Conservation (phyloP, 1,140 invertebrate genomes). For the Camponotus vicinus region DNA sequence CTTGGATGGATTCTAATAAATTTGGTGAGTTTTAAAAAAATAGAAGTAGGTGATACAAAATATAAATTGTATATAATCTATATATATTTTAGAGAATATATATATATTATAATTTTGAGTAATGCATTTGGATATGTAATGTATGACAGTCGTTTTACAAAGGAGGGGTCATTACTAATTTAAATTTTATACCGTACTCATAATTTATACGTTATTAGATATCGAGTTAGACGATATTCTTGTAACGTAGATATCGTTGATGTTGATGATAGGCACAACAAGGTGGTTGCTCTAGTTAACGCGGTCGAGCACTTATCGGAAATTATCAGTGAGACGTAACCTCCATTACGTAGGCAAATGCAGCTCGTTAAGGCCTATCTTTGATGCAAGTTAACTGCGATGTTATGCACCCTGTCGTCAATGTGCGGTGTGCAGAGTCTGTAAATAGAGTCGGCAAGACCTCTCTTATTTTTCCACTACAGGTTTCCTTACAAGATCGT, state of each 20-base stretch:
- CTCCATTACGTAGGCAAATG: slow-evolving; percentile 79
- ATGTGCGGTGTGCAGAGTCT: background rate
- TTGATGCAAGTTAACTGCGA: slow-evolving; percentile 75
- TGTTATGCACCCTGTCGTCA: slow-evolving; percentile 17
- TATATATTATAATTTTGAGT: too few species aligned
- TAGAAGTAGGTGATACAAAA: background rate
- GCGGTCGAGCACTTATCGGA: slow-evolving; percentile 83
- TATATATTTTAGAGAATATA: too few species aligned
- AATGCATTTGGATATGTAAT: background rate
- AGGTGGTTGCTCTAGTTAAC: slow-evolving; percentile 80
- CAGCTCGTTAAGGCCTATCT: slow-evolving; percentile 78
- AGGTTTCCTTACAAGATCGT: background rate
- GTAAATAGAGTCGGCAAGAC: slow-evolving; percentile 36
- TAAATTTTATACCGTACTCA: background rate
- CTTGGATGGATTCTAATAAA: background rate
- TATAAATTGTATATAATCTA: background rate
- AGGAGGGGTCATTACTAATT: background rate
- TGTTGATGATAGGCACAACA: slow-evolving; percentile 46
- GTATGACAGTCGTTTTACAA: background rate
- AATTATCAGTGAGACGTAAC: slow-evolving; percentile 84
- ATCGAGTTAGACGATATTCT: slow-evolving; percentile 4
- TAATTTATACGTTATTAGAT: slow-evolving; percentile 24
- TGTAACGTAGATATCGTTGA: slow-evolving; percentile 65
- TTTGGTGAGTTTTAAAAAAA: background rate
- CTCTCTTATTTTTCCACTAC: slow-evolving; percentile 4